phyloP scores from a whole-genome alignment of 35 echinoderm and acorn worm species.

The Strongylocentrotus purpuratus region DNA sequence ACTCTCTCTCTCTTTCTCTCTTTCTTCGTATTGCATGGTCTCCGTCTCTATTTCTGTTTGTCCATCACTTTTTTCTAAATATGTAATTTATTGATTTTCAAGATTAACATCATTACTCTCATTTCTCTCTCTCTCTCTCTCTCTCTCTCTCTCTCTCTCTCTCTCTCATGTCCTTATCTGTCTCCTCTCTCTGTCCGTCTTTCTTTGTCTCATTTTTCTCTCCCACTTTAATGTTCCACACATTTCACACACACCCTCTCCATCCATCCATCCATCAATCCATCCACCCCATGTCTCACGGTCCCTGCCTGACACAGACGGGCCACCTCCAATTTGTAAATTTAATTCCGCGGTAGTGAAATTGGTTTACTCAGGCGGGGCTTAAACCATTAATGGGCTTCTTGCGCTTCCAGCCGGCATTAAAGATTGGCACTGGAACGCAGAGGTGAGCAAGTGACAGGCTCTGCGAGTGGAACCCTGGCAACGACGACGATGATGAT shows the following conservation, averaged over 20 bases:
- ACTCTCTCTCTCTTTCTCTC: neutral
- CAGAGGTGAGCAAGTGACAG: neutral
- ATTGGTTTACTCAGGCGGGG: constrained; percentile 34
- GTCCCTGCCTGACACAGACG: constrained; percentile 10
- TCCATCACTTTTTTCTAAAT: too few relatives aligned
- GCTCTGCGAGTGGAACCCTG: neutral
- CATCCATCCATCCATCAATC: neutral
- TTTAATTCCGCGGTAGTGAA: constrained; percentile 25
- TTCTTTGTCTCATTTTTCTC: neutral
- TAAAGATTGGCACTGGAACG: constrained; percentile 18
- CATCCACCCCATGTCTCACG: neutral
- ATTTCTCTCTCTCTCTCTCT: too few relatives aligned
- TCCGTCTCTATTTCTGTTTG: too few relatives aligned
- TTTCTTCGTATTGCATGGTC: too few relatives aligned
- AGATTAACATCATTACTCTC: neutral
- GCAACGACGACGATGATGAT: neutral
- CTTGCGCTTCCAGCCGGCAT: neutral
- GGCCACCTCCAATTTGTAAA: constrained; percentile 48
- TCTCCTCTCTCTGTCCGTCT: neutral
- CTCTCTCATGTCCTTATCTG: neutral
- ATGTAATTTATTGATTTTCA: too few relatives aligned
- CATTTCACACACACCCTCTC: neutral
- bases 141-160: neutral
- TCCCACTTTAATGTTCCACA: neutral
- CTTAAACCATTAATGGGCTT: constrained; percentile 38